Evolutionary conservation across 2,113 vertebrate genomes (phyloP), one percentile per base, ranked within the genome.

Genomic region (Lampris incognitus): DNA sequence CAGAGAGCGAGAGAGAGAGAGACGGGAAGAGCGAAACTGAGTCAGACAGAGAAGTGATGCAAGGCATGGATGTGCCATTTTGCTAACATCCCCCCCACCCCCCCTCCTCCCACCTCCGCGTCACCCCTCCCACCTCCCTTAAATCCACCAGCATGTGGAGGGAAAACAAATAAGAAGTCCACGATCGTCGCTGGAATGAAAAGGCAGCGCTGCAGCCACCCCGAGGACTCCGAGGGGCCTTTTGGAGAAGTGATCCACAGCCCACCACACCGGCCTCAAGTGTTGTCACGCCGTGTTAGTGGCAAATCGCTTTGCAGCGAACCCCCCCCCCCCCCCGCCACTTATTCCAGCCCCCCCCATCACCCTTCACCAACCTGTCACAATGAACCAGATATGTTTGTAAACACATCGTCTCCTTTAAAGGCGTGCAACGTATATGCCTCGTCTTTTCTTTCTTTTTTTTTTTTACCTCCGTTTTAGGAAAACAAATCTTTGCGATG

Each of bases 221-320:
- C 84, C 3, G 13, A 72, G 88, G 78, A 87, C 74, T 76, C 50
- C 0, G 70, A 76, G 84, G 76, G 80, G 83, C 82, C 84, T 90
- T 85, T 86, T 84, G 76, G 88, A 90, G 24, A 87, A 91, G 86
- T 78, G 85, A 88, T 87, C 83, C 76, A 24, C 64, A 83, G 86
- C 80, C 78, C 76, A 77, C 81, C 78, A 87, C 76, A 60, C 81
- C 36, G 56, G 82, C 80, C 88, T 92, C 77, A 82, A 93, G 89
- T 88, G 90, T 87, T 83, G 85, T 91, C 92, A 93, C 78, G 88
- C 89, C 57, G 79, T 78, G 85, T 92, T 92, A 93, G 84, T 65
- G 84, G 73, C 82, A 92, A 92, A 91, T 85, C 86, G 82, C 82
- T 90, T 91, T 87, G 79, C 87, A 74, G 73, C 83, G 79, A 82